Base-by-base conservation (phyloP, 2,113 vertebrate species). In the Brachyhypopomus gauderio region DNA sequence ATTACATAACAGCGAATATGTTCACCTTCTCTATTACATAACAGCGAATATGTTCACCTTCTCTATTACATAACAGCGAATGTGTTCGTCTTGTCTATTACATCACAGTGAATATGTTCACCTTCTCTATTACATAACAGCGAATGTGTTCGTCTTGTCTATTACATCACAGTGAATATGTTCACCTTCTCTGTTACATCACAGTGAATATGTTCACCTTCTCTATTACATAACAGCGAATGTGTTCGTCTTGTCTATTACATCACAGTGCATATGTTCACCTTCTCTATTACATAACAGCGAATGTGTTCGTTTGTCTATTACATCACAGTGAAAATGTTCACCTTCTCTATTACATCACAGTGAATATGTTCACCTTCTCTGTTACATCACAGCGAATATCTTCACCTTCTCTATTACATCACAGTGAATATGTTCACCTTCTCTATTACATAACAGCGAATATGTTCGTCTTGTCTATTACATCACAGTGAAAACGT, bases 361-460 rank as follows among this genome's bases (percentile, higher is more conserved):
- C 20, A 63, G 58, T 77, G 59, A 73, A 60, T 81, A 36, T n/a
- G 22, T 75, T 23, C 22, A 48, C 60, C 27, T 79, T 20, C 23
- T 80, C 58, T 11, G 63, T 74, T 75, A 69, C 71, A 34, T 60
- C 5, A 60, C 19, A 63, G n/a, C n/a, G n/a, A n/a, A n/a, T n/a
- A n/a, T n/a, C n/a, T n/a, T n/a, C n/a, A n/a, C n/a, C 27, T 79
- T 20, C 23, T 80, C 41, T 17, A 75, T 74, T 75, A 69, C 71
- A 74, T 36, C 25, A 60, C 20, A 63, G 58, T 77, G 59, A 73
- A 60, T 81, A 36, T 27, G 22, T 75, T 23, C 22, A 48, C 30
- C 30, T 30, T 30, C 30, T 30, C 30, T 30, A 30, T 30, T 30
- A 30, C 30, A 34, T 60, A 3, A 60, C 19, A 63, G 58, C 72